phyloP scores from a whole-genome alignment of 2,888 invertebrate genomes.

The Tetropium fuscum region DNA sequence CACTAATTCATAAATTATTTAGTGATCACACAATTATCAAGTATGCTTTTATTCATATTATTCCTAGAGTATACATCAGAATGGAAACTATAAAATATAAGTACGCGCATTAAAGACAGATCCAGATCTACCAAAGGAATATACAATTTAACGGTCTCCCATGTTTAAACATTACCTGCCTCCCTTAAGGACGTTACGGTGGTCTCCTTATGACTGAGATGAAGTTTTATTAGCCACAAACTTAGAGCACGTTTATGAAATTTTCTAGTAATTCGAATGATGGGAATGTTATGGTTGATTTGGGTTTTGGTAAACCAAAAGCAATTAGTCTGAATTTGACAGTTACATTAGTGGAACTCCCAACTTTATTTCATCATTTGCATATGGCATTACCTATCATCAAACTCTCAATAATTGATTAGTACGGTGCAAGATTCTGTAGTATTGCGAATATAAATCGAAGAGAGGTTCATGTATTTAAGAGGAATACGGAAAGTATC shows the following conservation, averaged over 20 bases:
- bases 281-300: slow-evolving; percentile 27
- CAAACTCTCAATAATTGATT: slow-evolving; percentile 1
- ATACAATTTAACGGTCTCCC: slow-evolving; percentile 8
- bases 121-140: too few species aligned
- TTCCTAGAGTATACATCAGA: too few species aligned
- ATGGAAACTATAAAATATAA: background rate
- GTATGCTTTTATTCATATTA: too few species aligned
- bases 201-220: slow-evolving; percentile 5
- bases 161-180: slow-evolving; percentile 7
- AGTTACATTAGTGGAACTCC: slow-evolving; percentile 30
- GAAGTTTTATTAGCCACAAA: slow-evolving; percentile 14
- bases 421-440: background rate
- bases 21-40: too few species aligned
- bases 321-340: slow-evolving; percentile 42
- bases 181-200: slow-evolving; percentile 7
- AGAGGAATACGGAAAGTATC: too few species aligned
- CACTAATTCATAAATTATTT: too few species aligned
- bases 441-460: too few species aligned
- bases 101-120: background rate
- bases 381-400: slow-evolving; percentile 23
- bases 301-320: slow-evolving; percentile 33
- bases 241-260: slow-evolving; percentile 22
- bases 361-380: slow-evolving; percentile 28
- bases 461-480: too few species aligned
- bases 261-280: slow-evolving; percentile 18